phyloP scores from a whole-genome alignment of 2,113 vertebrate genomes.

The Pimephales promelas region DNA sequence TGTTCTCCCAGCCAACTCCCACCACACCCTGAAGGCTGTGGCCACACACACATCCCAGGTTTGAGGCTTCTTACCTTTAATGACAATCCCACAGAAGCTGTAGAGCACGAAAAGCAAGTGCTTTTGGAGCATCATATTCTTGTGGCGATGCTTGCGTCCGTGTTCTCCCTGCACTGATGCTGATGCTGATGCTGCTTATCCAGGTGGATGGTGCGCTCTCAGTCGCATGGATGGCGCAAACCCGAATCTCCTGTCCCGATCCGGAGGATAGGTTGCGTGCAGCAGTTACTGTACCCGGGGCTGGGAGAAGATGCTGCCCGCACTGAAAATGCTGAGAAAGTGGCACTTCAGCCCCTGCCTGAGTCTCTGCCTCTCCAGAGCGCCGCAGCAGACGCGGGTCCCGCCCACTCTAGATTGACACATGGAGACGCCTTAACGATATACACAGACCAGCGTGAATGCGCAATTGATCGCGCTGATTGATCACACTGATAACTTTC shows the following conservation, averaged over 20 bases:
- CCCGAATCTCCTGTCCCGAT: conserved; percentile 61
- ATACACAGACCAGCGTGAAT: conserved; percentile 56
- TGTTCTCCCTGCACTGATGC: conserved; percentile 51
- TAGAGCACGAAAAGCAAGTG: conserved; percentile 77
- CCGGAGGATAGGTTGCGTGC: conserved; percentile 59
- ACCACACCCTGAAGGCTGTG: conserved; percentile 69
- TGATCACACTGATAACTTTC: conserved; percentile 14
- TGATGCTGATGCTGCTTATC: conserved; percentile 70
- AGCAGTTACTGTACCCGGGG: conserved; percentile 63
- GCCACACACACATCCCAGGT: conserved; percentile 50
- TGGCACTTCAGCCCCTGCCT: conserved; percentile 69
- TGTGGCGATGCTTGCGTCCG: conserved; percentile 63
- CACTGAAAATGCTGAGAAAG: conserved; percentile 65
- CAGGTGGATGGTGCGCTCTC: conserved; percentile 71
- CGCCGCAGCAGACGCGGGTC: conserved; percentile 72
- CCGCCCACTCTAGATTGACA: conserved; percentile 77
- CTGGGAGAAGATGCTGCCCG: conserved; percentile 70
- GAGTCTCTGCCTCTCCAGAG: conserved; percentile 72
- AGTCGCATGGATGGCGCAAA: conserved; percentile 63
- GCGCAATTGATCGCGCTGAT: background rate
- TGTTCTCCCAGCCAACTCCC: conserved; percentile 37
- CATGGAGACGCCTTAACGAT: conserved; percentile 76
- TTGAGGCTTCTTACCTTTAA: conserved; percentile 79
- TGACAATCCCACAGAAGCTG: conserved; percentile 75
- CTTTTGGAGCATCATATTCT: conserved; percentile 78